phyloP scores from a whole-genome alignment of 2,888 invertebrate genomes.

The Cetonia aurata region DNA sequence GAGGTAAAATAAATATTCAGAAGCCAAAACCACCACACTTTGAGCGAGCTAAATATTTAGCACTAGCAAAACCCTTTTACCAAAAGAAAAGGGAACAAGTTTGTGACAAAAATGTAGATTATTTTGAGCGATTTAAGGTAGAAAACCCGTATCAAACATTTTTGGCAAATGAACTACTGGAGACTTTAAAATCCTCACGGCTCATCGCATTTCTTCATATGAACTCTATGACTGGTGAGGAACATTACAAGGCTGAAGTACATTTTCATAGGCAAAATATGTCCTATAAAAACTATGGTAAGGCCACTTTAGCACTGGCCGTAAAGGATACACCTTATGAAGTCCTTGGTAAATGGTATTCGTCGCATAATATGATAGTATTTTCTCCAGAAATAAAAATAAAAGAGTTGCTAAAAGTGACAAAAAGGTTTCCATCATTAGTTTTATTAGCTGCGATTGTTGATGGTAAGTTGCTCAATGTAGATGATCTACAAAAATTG shows the following conservation, averaged over 20 bases:
- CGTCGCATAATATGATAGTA: constrained; percentile 75
- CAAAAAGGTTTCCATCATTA: constrained; percentile 79
- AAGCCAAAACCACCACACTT: constrained; percentile 79
- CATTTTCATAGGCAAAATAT: constrained; percentile 72
- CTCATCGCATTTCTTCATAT: constrained; percentile 80
- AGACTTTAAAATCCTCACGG: constrained; percentile 79
- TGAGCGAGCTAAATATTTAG: constrained; percentile 75
- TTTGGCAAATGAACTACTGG: constrained; percentile 77
- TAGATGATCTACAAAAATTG: constrained; percentile 77
- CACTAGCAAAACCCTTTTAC: constrained; percentile 76
- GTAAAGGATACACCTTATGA: constrained; percentile 78
- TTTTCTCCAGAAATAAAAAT: constrained; percentile 79
- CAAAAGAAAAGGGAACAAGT: constrained; percentile 66
- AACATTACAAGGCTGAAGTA: constrained; percentile 75
- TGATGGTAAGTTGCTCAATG: constrained; percentile 76
- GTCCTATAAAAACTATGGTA: constrained; percentile 77
- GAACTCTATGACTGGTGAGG: constrained; percentile 78
- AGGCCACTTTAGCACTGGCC: constrained; percentile 75
- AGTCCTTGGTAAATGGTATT: constrained; percentile 74
- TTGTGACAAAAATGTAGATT: constrained; percentile 67
- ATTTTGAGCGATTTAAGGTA: constrained; percentile 58
- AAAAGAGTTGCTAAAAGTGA: constrained; percentile 72
- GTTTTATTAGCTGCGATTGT: constrained; percentile 80
- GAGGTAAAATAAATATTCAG: constrained; percentile 84
- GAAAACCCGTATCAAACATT: constrained; percentile 81